phyloP scores from a whole-genome alignment of 1,140 invertebrate genomes.

The Drosophila watanabei region DNA sequence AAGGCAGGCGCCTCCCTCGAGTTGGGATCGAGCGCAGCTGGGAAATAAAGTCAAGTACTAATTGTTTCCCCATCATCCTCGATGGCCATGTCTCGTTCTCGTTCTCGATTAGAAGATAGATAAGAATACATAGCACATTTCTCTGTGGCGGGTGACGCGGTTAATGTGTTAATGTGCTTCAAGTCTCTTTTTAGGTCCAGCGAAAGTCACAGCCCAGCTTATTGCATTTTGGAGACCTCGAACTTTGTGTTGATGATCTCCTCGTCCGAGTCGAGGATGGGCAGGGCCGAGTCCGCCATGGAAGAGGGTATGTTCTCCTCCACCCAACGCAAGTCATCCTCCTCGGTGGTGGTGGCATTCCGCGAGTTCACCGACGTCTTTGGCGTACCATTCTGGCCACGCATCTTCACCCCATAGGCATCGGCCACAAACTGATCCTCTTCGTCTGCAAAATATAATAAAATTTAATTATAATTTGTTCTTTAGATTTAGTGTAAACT shows the following conservation, averaged over 20 bases:
- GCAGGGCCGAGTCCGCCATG: constrained; percentile 90
- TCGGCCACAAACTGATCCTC: constrained; percentile 94
- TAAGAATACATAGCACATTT: constrained; percentile 33
- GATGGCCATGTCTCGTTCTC: constrained; percentile 2
- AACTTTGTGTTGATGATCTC: constrained; percentile 95
- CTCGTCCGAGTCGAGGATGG: constrained; percentile 95
- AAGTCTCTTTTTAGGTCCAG: constrained; percentile 73
- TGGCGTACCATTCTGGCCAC: constrained; percentile 84
- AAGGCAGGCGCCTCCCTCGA: constrained; percentile 7
- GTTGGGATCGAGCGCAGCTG: background rate
- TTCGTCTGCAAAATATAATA: constrained; percentile 85
- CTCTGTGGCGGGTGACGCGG: background rate
- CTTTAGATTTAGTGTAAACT: background rate
- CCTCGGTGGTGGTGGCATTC: constrained; percentile 87
- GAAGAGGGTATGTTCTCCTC: constrained; percentile 95
- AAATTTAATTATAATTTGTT: background rate
- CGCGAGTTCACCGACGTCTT: constrained; percentile 60
- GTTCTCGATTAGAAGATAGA: constrained; percentile 10
- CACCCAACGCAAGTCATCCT: constrained; percentile 96
- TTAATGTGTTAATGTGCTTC: constrained; percentile 57
- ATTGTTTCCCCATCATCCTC: background rate
- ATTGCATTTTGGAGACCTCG: constrained; percentile 96
- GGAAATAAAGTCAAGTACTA: constrained; percentile 16
- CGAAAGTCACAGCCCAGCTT: constrained; percentile 61
- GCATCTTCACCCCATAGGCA: constrained; percentile 93